Base-by-base conservation (phyloP, 2,888 invertebrate species). In the Hypomecis punctinalis region DNA sequence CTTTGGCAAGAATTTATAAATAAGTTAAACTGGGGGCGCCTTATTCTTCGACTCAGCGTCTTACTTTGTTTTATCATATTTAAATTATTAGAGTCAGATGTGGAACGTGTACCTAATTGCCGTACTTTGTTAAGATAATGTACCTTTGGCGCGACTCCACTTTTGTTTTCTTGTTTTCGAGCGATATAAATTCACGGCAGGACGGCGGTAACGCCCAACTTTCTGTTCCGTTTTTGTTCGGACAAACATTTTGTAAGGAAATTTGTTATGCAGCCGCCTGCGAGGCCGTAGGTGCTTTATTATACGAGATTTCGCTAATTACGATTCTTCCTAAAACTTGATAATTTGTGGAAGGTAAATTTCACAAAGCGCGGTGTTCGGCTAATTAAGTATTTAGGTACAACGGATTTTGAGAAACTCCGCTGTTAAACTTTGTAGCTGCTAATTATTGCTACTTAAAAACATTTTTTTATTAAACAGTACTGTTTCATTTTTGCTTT, bases 101-200 rank as follows among this genome's bases (percentile, higher is more conserved):
- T 92, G 89, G 91, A 93, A 93, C 92, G 92, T 93, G 93, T 92
- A 92, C 91, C 88, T 92, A 93, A 93, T 92, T 93, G 93, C 92
- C 86, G 89, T 92, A 92, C 93, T 93, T 93, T 93, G 91, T 92
- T 91, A 91, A 92, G 92, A 92, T 92, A 93, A 93, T 93, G 92
- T 93, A 93, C 93, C 93, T 92, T 88, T 89, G 92, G 91, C 90
- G 86, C 88, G 86, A 83, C 86, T 91, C 89, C 88, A 92, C 92
- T 92, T 93, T 92, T 92, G 93, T 92, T 91, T 93, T 91, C 91
- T 89, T 91, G 92, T 91, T 90, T 82, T 85, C 76, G 73, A 76
- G 85, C 86, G 90, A 87, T 91, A 92, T 92, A 93, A 92, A 92
- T 92, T 90, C 88, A 84, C 84, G 74, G 83, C 80, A 85, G 85